Base-by-base conservation (phyloP, 2,797 vertebrate genomes). In the Spinibarbus caldwelli region DNA sequence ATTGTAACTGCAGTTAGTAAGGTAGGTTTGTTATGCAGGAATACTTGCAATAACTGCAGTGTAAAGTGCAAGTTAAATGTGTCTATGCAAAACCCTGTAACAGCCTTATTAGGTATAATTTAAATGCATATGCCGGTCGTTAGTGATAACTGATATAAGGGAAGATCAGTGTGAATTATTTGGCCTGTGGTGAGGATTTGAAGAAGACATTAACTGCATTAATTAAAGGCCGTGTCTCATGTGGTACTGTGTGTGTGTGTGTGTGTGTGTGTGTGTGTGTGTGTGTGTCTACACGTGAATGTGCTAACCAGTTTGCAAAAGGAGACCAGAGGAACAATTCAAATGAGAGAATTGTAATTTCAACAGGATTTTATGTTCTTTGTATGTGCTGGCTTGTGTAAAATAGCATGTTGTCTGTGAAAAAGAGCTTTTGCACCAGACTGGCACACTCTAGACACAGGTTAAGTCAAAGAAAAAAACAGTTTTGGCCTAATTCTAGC, bases 151-250 rank as follows among this genome's bases (percentile, higher is more conserved):
- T 62, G 68, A 70, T 70, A 71, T 52, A 71, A 57, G 17, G 8
- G 14, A 47, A 34, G 21, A 82, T 73, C 54, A 49, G 43, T 82
- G 36, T 71, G 47, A 43, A 82, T 36, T 62, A 29, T 62, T 75
- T 75, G 9, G 41, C 81, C 70, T 83, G 29, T 64, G 29, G 81
- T 36, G 41, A 79, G 43, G n/a, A 71, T 80, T 77, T 70, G 15
- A 81, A 52, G 43, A 73, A 36, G 78, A 41, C 36, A 49, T 57
- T 66, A n/a, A 9, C 7, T 34, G 43, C 7, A 21, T 78, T 34
- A 70, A 77, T 59, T 67, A 71, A 71, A 68, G 68, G 7, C 17
- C 78, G 10, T 23, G 21, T n/a, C n/a, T n/a, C n/a, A n/a, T n/a
- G n/a, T n/a, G n/a, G n/a, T n/a, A n/a, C n/a, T 49, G 23, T 77